phyloP scores from a whole-genome alignment of 2,888 invertebrate species.

The Lasioglossum lativentre region DNA sequence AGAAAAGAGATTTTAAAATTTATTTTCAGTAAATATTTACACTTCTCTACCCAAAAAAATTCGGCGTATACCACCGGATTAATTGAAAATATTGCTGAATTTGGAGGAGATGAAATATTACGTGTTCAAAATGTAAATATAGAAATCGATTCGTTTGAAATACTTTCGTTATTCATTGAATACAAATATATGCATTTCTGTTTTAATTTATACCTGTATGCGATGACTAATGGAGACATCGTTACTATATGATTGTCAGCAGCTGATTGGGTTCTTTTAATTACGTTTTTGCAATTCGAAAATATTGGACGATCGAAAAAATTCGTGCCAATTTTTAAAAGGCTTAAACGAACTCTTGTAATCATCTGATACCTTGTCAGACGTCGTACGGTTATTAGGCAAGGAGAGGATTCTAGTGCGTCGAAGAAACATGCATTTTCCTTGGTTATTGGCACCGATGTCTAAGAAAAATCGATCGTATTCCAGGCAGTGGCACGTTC shows the following conservation, averaged over 20 bases:
- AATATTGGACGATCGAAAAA: not conserved
- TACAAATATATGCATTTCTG: not conserved
- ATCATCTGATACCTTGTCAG: not conserved
- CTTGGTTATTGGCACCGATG: constrained; percentile 4
- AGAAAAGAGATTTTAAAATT: not conserved
- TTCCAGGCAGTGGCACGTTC: constrained; percentile 57
- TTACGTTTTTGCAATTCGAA: not conserved
- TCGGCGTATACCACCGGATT: not conserved
- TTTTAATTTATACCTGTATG: not conserved
- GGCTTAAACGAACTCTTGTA: not conserved
- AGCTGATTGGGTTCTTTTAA: not conserved
- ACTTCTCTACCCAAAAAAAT: not conserved
- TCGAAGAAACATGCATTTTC: constrained; percentile 23
- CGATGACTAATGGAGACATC: not conserved
- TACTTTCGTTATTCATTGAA: not conserved
- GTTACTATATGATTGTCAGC: not conserved
- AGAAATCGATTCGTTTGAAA: not conserved
- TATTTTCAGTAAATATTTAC: not conserved
- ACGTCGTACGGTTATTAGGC: not conserved
- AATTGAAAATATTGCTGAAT: not conserved
- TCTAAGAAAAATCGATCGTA: constrained; percentile 66
- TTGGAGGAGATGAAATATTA: not conserved
- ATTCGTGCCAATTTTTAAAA: not conserved
- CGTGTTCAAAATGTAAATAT: not conserved
- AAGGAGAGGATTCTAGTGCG: not conserved